Evolutionary conservation across 2,888 invertebrate species (phyloP).

Genomic region (Baronia brevicornis): DNA sequence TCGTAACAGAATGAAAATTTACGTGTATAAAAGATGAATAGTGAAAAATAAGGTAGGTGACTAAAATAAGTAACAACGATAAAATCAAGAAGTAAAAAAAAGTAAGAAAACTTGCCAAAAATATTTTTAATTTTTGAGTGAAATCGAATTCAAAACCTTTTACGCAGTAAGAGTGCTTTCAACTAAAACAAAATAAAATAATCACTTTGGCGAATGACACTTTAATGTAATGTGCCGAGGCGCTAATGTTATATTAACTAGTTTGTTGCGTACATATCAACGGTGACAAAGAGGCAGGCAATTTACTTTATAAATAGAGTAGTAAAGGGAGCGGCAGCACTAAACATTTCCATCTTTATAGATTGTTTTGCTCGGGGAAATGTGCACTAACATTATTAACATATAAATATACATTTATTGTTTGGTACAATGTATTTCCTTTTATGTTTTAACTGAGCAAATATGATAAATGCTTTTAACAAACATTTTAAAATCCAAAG

Average conservation of each 20-base stretch:
- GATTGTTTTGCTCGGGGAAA: constrained; percentile 50
- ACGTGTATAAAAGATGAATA: no score
- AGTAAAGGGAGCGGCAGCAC: constrained; percentile 54
- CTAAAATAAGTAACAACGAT: no score
- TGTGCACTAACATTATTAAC: constrained; percentile 2
- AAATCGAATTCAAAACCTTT: no score
- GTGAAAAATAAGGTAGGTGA: no score
- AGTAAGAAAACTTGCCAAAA: no score
- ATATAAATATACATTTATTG: neutral
- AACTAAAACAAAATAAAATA: neutral
- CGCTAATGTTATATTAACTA: constrained; percentile 22
- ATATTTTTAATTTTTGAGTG: no score
- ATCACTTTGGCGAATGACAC: constrained; percentile 3
- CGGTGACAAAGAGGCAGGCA: constrained; percentile 52
- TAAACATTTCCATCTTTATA: constrained; percentile 61
- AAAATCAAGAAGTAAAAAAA: no score
- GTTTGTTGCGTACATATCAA: constrained; percentile 33
- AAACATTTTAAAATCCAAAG: no score
- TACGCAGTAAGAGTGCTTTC: constrained; percentile 1
- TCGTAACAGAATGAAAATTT: no score
- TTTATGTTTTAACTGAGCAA: no score
- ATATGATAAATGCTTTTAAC: no score
- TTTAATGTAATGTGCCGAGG: constrained; percentile 24
- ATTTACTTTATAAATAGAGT: constrained; percentile 69
- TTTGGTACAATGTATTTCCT: no score